These are phyloP conservation scores for Epizoanthus stellaris DNA, from an alignment of 92 coral and sea anemone genomes.

Conservation along the genomic window DNA sequence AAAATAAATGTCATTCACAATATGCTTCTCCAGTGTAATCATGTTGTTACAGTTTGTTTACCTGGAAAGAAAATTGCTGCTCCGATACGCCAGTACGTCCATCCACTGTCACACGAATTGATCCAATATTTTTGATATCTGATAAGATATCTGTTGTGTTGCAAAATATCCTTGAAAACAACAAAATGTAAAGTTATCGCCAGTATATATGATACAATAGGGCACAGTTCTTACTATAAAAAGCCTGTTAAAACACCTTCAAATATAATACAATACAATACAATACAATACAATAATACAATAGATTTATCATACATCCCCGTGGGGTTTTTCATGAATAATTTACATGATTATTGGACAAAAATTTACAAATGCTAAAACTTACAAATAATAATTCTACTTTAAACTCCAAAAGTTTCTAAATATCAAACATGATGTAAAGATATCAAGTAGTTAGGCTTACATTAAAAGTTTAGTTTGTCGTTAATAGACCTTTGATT, in stretches of 20 bases:
- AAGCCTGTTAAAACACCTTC: neutral
- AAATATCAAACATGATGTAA: too few relatives aligned
- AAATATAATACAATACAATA: neutral
- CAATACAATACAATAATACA: neutral
- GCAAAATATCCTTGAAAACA: constrained; percentile 63
- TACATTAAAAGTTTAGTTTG: too few relatives aligned
- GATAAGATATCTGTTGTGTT: constrained; percentile 61
- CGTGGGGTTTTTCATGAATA: too few relatives aligned
- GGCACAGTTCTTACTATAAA: neutral
- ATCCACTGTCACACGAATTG: constrained; percentile 63
- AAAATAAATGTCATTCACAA: too few relatives aligned
- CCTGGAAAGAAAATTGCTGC: constrained; percentile 75
- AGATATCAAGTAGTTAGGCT: too few relatives aligned
- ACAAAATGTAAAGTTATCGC: neutral
- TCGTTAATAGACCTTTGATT: too few relatives aligned
- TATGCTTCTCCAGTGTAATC: too few relatives aligned
- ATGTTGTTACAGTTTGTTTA: neutral
- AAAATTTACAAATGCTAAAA: too few relatives aligned
- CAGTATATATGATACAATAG: neutral
- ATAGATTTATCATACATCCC: too few relatives aligned
- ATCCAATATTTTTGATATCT: constrained; percentile 24
- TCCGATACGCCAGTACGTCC: constrained; percentile 53
- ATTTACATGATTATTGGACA: too few relatives aligned
- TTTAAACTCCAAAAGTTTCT: too few relatives aligned
- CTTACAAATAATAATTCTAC: too few relatives aligned